Conservation (phyloP, 64 coral and sea anemone species). For the Montipora sp. region DNA sequence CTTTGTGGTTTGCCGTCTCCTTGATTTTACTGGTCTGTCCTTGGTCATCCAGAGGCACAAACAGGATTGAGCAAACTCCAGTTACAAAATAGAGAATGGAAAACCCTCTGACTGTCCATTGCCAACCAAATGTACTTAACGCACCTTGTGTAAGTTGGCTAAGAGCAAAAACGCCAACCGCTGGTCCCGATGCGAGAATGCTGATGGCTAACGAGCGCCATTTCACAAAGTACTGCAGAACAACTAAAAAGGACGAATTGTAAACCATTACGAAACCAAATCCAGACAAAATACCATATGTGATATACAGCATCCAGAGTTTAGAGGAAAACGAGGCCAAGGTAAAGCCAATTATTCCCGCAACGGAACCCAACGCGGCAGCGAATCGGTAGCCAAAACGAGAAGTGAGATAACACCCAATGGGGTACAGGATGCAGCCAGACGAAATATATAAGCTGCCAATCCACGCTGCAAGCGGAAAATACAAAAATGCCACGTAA, state of each 20-base stretch:
- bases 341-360: slow-evolving; percentile 12
- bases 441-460: slow-evolving; percentile 16
- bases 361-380: not conserved
- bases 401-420: not conserved
- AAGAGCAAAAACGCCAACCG: slow-evolving; percentile 22
- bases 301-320: slow-evolving; percentile 47
- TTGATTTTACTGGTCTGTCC: not conserved
- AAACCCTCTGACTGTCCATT: slow-evolving; percentile 25
- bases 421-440: slow-evolving; percentile 9
- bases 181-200: slow-evolving; percentile 33
- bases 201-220: slow-evolving; percentile 50
- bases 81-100: slow-evolving; percentile 8
- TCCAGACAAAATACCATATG: slow-evolving; percentile 41
- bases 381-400: slow-evolving; percentile 37
- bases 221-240: slow-evolving; percentile 70
- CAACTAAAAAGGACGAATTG: slow-evolving; percentile 15
- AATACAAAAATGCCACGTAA: not conserved
- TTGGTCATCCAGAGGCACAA: not conserved
- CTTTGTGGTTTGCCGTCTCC: not conserved
- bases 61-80: slow-evolving; percentile 9
- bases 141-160: slow-evolving; percentile 21
- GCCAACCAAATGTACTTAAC: slow-evolving; percentile 59
- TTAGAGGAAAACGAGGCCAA: slow-evolving; percentile 22
- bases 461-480: slow-evolving; percentile 43
- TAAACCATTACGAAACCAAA: slow-evolving; percentile 5